Evolutionary conservation across 30 jellyfish, hydroid and myxozoan species (phyloP).

Genomic region (Aurelia sp.): DNA sequence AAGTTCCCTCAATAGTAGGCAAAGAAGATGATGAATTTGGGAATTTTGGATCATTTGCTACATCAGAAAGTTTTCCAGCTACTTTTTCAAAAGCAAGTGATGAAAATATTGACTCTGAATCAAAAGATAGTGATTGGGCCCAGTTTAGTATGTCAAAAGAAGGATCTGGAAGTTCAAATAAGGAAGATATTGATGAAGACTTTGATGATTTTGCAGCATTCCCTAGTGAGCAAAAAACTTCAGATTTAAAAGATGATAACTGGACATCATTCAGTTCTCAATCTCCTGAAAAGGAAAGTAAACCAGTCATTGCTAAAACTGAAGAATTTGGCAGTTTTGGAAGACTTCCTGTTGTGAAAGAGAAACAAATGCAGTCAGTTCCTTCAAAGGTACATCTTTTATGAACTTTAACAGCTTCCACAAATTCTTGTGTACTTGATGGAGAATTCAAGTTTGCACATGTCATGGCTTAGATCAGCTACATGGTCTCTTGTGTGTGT

Average conservation of each 20-base stretch:
- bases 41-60: not conserved
- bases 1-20: no score
- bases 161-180: not conserved
- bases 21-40: not conserved
- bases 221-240: not conserved
- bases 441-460: no score
- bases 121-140: not conserved
- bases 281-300: no score
- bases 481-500: no score
- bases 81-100: slow-evolving; percentile 4
- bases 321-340: slow-evolving; percentile 5
- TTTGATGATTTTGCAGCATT: slow-evolving; percentile 24
- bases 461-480: no score
- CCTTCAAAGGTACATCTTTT: not conserved
- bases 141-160: not conserved
- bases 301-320: no score
- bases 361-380: no score
- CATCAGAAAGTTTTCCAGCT: slow-evolving; percentile 5
- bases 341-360: not conserved
- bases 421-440: no score
- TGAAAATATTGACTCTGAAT: not conserved
- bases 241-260: not conserved
- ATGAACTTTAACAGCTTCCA: no score
- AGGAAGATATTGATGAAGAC: not conserved
- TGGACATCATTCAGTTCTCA: slow-evolving; percentile 54